Conservation (phyloP, 2,113 vertebrate genomes). For the Rynchops niger region DNA sequence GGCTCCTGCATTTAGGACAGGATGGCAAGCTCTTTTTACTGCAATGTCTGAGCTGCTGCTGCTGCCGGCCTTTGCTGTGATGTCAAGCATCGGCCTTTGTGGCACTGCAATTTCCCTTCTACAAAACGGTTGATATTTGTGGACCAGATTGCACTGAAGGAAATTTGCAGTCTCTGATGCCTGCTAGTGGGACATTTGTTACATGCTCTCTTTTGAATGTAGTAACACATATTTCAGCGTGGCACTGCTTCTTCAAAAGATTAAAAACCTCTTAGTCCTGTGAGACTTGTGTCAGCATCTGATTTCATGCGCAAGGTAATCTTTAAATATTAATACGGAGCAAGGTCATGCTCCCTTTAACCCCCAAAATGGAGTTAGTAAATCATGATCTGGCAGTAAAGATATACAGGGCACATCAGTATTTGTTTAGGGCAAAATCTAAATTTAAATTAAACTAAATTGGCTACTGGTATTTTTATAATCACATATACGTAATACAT, state of each 20-base stretch:
- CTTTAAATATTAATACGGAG: slow-evolving; percentile 66
- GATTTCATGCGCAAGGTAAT: slow-evolving; percentile 62
- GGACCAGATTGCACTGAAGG: slow-evolving; percentile 26
- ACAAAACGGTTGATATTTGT: slow-evolving; percentile 40
- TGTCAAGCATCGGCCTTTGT: slow-evolving; percentile 46
- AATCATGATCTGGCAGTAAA: slow-evolving; percentile 60
- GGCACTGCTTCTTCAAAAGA: slow-evolving; percentile 63
- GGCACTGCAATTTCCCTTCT: slow-evolving; percentile 33
- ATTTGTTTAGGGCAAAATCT: slow-evolving; percentile 69
- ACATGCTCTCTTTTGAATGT: slow-evolving; percentile 36
- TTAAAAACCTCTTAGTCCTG: slow-evolving; percentile 67
- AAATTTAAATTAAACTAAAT: slow-evolving; percentile 64
- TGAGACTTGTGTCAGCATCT: slow-evolving; percentile 74
- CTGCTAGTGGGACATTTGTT: slow-evolving; percentile 66
- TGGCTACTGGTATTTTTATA: slow-evolving; percentile 8
- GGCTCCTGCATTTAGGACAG: slow-evolving; percentile 10
- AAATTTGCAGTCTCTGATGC: slow-evolving; percentile 65
- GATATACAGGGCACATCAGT: slow-evolving; percentile 45
- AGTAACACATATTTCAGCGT: slow-evolving; percentile 61
- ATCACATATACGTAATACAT: background rate
- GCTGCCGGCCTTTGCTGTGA: slow-evolving; percentile 46
- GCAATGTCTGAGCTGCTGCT: slow-evolving; percentile 35
- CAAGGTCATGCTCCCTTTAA: slow-evolving; percentile 57
- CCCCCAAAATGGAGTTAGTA: slow-evolving; percentile 54
- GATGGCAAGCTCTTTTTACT: background rate